Percentiles rank a stretch among this genome's conserved stretches.
phyloP scores from a whole-genome alignment of 2,797 vertebrate species.

The Prionace glauca region DNA sequence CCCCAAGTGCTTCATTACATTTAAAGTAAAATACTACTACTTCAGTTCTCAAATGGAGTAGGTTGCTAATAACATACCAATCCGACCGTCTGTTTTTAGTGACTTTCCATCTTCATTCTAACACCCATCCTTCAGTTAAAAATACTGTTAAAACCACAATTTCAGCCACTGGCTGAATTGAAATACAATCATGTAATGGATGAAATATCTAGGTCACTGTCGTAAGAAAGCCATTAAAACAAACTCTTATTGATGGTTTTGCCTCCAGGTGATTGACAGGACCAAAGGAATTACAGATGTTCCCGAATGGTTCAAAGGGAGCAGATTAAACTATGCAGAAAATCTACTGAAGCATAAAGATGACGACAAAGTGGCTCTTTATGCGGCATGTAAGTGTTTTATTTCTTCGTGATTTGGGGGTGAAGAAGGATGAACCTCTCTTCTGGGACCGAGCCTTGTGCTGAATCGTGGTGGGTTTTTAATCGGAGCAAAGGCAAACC shows the following conservation, averaged over 20 bases:
- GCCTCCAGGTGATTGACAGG: slow-evolving; percentile 73
- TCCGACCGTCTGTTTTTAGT: not conserved
- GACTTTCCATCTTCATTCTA: not conserved
- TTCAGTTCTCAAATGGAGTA: not conserved
- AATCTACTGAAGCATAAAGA: slow-evolving; percentile 82
- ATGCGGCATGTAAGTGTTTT: slow-evolving; percentile 74
- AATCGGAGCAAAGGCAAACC: not conserved
- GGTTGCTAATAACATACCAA: not conserved
- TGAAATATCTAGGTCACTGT: no score
- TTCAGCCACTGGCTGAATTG: not conserved
- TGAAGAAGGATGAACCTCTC: no score
- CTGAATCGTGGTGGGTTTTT: not conserved
- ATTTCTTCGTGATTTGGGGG: not conserved
- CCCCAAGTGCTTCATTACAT: not conserved
- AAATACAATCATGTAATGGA: not conserved
- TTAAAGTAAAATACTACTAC: not conserved
- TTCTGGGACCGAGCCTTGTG: not conserved
- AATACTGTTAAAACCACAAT: not conserved
- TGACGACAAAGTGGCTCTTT: slow-evolving; percentile 84
- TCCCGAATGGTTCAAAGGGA: slow-evolving; percentile 89
- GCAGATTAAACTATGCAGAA: slow-evolving; percentile 86
- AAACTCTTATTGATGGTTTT: not conserved
- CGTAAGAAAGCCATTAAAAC: not conserved
- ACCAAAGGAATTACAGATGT: slow-evolving; percentile 77
- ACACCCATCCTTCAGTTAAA: not conserved